These are phyloP conservation scores for Zygaena filipendulae DNA, from an alignment of 2,888 invertebrate genomes.

Conservation along the genomic window DNA sequence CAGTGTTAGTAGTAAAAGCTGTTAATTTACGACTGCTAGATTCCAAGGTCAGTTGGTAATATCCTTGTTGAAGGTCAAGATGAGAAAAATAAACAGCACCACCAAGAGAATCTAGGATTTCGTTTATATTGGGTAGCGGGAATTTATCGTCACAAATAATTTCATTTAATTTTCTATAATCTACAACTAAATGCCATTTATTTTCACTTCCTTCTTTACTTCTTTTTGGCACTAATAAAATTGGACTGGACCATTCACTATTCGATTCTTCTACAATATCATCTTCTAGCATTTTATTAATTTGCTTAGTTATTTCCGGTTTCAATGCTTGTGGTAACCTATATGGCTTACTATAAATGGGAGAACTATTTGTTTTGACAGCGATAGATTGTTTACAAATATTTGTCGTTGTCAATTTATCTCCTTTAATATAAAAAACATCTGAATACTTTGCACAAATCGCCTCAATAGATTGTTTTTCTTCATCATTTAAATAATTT, in stretches of 20 bases:
- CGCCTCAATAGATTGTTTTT: no score
- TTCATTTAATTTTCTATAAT: slow-evolving; percentile 5
- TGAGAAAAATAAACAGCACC: slow-evolving; percentile 5
- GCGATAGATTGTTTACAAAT: no score
- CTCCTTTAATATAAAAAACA: no score
- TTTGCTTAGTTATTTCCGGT: slow-evolving; percentile 4
- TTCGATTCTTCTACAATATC: slow-evolving; percentile 9
- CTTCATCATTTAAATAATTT: slow-evolving; percentile 2
- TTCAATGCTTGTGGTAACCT: slow-evolving; percentile 4
- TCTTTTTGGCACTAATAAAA: slow-evolving; percentile 18
- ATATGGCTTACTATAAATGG: no score
- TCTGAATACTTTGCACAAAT: no score
- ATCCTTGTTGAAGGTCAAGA: slow-evolving; percentile 4
- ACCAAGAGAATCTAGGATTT: slow-evolving; percentile 6
- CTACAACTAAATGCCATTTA: slow-evolving; percentile 12
- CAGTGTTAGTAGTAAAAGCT: slow-evolving; percentile 7
- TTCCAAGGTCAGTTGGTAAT: slow-evolving; percentile 1
- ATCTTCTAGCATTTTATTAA: slow-evolving; percentile 7
- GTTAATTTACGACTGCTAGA: slow-evolving; percentile 5
- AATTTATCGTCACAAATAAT: not conserved
- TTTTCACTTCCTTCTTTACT: slow-evolving; percentile 3
- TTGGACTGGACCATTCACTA: slow-evolving; percentile 16
- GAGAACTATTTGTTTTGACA: no score
- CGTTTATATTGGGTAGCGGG: no score
- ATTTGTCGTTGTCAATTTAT: no score